Conservation (phyloP, 2,113 vertebrate species). For the Hyperopisus bebe region DNA sequence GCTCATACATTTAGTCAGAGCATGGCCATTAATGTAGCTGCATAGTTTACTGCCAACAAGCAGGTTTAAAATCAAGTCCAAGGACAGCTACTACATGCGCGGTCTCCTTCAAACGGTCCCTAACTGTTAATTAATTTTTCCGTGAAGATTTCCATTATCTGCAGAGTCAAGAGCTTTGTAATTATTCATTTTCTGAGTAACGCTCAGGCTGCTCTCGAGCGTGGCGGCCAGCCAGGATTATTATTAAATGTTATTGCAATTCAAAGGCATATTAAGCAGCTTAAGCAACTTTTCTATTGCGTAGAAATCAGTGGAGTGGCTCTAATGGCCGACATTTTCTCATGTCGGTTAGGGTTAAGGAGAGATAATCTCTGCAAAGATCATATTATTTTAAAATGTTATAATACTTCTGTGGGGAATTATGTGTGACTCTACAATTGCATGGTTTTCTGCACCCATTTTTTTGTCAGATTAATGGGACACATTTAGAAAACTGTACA, state of each 20-base stretch:
- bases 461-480: neutral
- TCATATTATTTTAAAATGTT: neutral
- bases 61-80: neutral
- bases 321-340: neutral
- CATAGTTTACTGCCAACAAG: neutral
- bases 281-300: neutral
- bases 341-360: neutral
- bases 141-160: neutral
- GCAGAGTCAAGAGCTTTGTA: neutral
- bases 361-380: neutral
- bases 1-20: neutral
- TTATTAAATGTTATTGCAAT: slow-evolving; percentile 11
- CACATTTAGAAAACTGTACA: slow-evolving; percentile 3
- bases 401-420: neutral
- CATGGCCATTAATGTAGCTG: neutral
- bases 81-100: neutral
- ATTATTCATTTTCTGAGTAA: neutral
- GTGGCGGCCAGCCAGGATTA: neutral
- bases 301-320: neutral
- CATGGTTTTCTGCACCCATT: neutral
- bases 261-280: neutral
- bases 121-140: neutral
- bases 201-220: neutral
- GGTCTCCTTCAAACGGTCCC: neutral
- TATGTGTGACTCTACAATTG: neutral